phyloP scores from a whole-genome alignment of 2,888 invertebrate genomes.

The Margaritifera margaritifera region DNA sequence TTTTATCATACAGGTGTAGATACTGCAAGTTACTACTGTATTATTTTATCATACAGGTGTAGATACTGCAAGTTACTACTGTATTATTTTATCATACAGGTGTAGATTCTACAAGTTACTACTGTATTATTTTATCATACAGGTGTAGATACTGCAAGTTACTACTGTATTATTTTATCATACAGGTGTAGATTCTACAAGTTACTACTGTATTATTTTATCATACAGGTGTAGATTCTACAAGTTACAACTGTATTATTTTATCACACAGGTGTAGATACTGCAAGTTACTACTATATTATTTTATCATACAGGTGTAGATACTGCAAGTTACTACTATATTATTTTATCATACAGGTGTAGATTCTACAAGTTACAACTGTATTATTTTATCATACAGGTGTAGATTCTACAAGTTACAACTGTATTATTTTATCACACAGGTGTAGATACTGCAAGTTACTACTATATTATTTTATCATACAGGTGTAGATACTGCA shows the following conservation, averaged over 20 bases:
- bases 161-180: background rate
- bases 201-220: background rate
- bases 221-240: too few species aligned
- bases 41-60: constrained; percentile 1
- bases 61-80: too few species aligned
- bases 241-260: background rate
- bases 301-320: constrained; percentile 3
- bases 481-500: too few species aligned
- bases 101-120: too few species aligned
- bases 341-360: background rate
- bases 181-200: too few species aligned
- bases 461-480: background rate
- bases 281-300: too few species aligned
- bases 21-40: too few species aligned
- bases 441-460: too few species aligned
- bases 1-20: constrained; percentile 3
- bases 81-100: background rate
- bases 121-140: background rate
- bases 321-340: too few species aligned
- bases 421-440: background rate
- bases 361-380: too few species aligned
- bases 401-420: too few species aligned
- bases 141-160: too few species aligned
- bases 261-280: constrained; percentile 3
- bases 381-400: background rate